phyloP scores from a whole-genome alignment of 2,113 vertebrate species.

The Cnemophilus loriae region DNA sequence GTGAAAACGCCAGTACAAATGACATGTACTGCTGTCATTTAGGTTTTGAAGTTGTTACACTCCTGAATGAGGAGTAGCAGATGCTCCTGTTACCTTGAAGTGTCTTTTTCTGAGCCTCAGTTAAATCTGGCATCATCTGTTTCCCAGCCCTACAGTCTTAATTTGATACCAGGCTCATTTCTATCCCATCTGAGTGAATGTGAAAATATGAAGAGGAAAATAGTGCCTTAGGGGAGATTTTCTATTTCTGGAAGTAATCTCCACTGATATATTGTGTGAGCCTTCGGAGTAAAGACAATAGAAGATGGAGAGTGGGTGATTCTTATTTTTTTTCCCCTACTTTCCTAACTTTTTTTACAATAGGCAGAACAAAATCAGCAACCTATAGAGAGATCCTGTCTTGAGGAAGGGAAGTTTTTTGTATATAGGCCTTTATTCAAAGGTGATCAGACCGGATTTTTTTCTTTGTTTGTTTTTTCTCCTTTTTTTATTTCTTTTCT shows the following conservation, averaged over 20 bases:
- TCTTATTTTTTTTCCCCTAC: fast-evolving
- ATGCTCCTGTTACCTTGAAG: not conserved
- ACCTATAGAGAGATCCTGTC: not conserved
- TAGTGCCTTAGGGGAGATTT: not conserved
- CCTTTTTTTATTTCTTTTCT: no score
- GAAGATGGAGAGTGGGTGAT: not conserved
- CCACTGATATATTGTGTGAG: not conserved
- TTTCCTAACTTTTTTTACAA: not conserved
- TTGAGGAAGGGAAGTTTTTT: not conserved
- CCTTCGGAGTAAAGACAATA: not conserved
- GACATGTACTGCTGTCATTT: not conserved
- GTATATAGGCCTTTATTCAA: not conserved
- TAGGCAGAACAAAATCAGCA: not conserved
- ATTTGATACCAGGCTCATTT: not conserved
- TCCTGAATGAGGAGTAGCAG: not conserved
- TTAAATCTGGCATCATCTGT: not conserved
- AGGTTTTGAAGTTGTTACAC: not conserved
- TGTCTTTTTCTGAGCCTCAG: not conserved
- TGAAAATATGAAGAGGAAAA: not conserved
- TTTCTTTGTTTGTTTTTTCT: not conserved
- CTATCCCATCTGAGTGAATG: not conserved
- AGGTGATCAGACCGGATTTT: not conserved
- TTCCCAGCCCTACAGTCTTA: not conserved
- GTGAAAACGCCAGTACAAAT: not conserved
- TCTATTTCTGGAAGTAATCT: not conserved